Base-by-base conservation (phyloP, 2,113 vertebrate genomes). In the Macaca fascicularis region DNA sequence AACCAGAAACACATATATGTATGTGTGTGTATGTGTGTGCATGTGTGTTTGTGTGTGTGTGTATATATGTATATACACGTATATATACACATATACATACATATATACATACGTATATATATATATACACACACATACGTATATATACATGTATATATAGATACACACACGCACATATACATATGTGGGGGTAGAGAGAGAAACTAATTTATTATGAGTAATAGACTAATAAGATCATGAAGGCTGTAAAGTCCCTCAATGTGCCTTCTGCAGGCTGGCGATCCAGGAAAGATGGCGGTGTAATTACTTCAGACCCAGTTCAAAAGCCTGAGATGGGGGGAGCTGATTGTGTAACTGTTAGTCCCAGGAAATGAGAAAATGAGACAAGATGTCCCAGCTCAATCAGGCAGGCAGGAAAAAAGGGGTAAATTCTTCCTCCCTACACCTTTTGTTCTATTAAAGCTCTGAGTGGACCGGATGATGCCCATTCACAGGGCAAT, bases 51-150 rank as follows among this genome's bases (percentile, higher is more conserved):
- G 25, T 27, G 2, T 61, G 10, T 61, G 59, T 59, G 8, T 61
- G 6, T 61, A 4, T 25, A 25, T 23, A 27, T 50, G 13, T 11
- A 61, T 10, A 61, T 12, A 11, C 25, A 61, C 0, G 2, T 0
- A 5, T 61, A 25, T 12, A 30, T 61, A 61, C 4, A 25, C 2
- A 13, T 30, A 61, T 11, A 61, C 23, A 61, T 10, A 9, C 23
- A 61, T 13, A 14, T 30, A 19, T 6, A 55, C 16, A 55, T 19
- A 20, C 6, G 7, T 6, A 6, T 17, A 13, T 14, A 13, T 14
- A 50, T 11, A 52, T 4, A 16, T 0, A 5, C 16, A 61, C 4
- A 59, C 3, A 11, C 9, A 11, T 2, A 25, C 8, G 5, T 1
- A 5, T 61, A 25, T 64, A 30, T 61, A 61, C 5, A 30, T 30